phyloP scores from a whole-genome alignment of 2,797 vertebrate genomes.

The Orestias chungarensis region DNA sequence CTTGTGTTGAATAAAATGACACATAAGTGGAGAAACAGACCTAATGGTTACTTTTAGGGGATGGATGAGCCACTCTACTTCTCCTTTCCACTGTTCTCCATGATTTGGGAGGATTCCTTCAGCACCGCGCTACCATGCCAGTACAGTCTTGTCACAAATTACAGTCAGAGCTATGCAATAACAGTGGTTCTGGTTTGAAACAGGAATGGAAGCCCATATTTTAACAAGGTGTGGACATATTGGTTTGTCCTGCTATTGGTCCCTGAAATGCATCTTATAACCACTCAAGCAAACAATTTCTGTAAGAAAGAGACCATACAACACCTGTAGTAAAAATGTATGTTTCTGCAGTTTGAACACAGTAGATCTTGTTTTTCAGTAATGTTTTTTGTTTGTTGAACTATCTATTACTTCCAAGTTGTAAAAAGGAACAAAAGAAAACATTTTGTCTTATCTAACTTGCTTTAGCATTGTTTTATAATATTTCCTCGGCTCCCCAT shows the following conservation, averaged over 20 bases:
- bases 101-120: background rate
- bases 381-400: too few species aligned
- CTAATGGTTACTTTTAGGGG: background rate
- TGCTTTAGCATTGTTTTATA: background rate
- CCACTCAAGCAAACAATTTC: background rate
- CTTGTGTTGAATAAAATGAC: background rate
- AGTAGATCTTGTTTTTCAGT: background rate
- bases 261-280: background rate
- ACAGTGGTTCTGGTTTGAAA: background rate
- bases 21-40: conserved; percentile 3
- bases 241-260: background rate
- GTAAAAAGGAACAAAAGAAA: background rate
- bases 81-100: background rate
- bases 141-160: background rate
- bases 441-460: background rate
- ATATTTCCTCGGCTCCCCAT: background rate
- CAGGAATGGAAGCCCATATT: background rate
- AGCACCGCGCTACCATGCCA: background rate
- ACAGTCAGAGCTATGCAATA: background rate
- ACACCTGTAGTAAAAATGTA: background rate
- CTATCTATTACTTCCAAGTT: background rate
- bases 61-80: background rate
- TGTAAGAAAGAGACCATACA: background rate
- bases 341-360: background rate
- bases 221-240: background rate